Base-by-base conservation (phyloP, 2,113 vertebrate genomes). In the Lophura nycthemera region DNA sequence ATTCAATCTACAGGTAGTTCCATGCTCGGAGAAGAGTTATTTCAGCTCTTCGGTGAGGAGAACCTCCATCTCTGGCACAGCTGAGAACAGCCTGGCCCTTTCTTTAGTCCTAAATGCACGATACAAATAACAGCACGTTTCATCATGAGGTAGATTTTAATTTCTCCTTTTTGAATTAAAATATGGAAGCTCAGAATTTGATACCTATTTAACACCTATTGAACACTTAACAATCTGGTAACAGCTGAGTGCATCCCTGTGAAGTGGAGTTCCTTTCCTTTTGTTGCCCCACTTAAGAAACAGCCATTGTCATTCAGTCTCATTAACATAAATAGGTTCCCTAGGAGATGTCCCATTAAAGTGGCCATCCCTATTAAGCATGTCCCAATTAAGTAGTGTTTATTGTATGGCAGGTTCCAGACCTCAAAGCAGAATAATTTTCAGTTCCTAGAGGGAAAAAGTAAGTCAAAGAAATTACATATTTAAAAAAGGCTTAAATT, bases 261-360 rank as follows among this genome's bases (percentile, higher is more conserved):
- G 88, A 83, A 95, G 91, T 80, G 89, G 73, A 96, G 83, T 80
- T 95, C 95, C 80, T 96, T 88, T 60, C 91, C 65, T 94, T 96
- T 86, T 94, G 91, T 96, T 96, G 96, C 91, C 93, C 96, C 96
- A 93, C 91, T 97, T 97, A 95, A 94, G 95, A 91, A 95, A 94
- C 91, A 94, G 93, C 88, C 95, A 86, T 88, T 92, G 94, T 95
- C 95, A 94, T 94, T 92, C 93, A 72, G 93, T 81, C 83, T 95
- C 91, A 95, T 96, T 97, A 97, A 95, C 94, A 95, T 95, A 97
- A 96, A 95, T 96, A 97, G 88, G 95, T 96, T 97, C 95, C 95
- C 95, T 97, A 97, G 96, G 95, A 97, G 94, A 96, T 96, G 96
- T 95, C 95, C 96, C 96, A 97, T 95, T 97, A 95, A 96, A 96